Conservation (phyloP, 1,140 invertebrate genomes). For the Zaprionus vittiger region DNA sequence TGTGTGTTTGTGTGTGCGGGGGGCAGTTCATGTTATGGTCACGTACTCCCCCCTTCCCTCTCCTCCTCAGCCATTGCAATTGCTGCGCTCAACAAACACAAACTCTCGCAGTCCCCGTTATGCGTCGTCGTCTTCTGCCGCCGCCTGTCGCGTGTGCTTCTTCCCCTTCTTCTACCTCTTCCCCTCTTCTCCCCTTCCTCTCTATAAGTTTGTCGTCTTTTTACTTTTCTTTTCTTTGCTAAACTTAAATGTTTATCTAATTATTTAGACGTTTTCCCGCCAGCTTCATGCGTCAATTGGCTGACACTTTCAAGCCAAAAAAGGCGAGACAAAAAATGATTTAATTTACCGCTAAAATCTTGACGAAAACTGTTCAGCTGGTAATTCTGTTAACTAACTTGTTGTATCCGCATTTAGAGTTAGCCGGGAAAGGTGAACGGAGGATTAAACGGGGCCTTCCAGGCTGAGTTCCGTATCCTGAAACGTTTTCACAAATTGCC, state of each 20-base stretch:
- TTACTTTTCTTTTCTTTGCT: slow-evolving; percentile 53
- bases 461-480: neutral
- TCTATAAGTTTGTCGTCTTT: slow-evolving; percentile 46
- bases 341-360: slow-evolving; percentile 66
- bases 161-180: neutral
- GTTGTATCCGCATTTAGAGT: slow-evolving; percentile 12
- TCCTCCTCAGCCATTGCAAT: neutral
- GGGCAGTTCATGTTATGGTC: slow-evolving; percentile 78
- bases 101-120: slow-evolving; percentile 29
- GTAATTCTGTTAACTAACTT: slow-evolving; percentile 15
- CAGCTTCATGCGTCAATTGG: slow-evolving; percentile 22
- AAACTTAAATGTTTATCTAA: slow-evolving; percentile 77
- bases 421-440: slow-evolving; percentile 10
- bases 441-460: neutral
- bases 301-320: slow-evolving; percentile 16
- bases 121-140: slow-evolving; percentile 46
- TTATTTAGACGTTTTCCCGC: slow-evolving; percentile 70
- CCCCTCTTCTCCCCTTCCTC: neutral
- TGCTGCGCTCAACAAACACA: slow-evolving; percentile 31
- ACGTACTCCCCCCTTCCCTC: slow-evolving; percentile 52
- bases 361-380: slow-evolving; percentile 15
- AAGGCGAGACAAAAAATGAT: slow-evolving; percentile 38
- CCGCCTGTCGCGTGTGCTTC: slow-evolving; percentile 39
- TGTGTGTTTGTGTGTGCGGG: slow-evolving; percentile 29
- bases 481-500: slow-evolving; percentile 53